Evolutionary conservation across 2,888 invertebrate genomes (phyloP).

Genomic region (Drosophila mimetica): DNA sequence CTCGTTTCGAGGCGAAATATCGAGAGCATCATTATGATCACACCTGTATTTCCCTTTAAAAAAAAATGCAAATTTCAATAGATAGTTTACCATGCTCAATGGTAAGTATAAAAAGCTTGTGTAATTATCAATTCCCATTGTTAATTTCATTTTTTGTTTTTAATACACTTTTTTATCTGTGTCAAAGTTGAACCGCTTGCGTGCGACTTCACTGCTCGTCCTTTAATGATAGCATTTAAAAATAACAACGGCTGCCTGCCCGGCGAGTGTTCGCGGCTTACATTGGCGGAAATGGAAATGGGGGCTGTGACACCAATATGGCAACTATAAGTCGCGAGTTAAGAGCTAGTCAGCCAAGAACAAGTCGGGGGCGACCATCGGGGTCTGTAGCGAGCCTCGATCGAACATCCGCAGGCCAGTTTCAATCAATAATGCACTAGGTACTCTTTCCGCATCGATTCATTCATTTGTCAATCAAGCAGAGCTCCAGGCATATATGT

Average conservation of each 20-base stretch:
- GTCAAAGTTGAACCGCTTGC: slow-evolving; percentile 1
- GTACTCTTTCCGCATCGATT: slow-evolving; percentile 16
- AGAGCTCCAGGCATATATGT: slow-evolving; percentile 1
- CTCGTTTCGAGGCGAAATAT: not conserved
- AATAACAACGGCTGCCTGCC: not conserved
- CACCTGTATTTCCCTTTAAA: no score
- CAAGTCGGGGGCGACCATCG: no score
- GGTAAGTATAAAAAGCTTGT: no score
- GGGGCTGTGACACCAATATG: slow-evolving; percentile 24
- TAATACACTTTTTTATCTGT: no score
- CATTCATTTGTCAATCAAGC: slow-evolving; percentile 14
- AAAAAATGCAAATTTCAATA: no score
- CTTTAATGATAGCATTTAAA: slow-evolving; percentile 26
- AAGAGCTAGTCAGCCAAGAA: no score
- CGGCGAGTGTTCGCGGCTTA: not conserved
- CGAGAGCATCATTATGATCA: not conserved
- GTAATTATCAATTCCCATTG: no score
- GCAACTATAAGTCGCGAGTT: not conserved
- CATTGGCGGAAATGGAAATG: slow-evolving; percentile 7
- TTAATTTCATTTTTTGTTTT: no score
- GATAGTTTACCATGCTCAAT: no score
- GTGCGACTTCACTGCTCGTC: slow-evolving; percentile 22
- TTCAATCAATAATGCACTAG: slow-evolving; percentile 17
- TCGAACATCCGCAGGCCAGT: not conserved
- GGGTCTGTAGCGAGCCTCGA: no score